These are phyloP conservation scores for Brachypterus glaber DNA, from an alignment of 2,888 invertebrate genomes.

Conservation along the genomic window DNA sequence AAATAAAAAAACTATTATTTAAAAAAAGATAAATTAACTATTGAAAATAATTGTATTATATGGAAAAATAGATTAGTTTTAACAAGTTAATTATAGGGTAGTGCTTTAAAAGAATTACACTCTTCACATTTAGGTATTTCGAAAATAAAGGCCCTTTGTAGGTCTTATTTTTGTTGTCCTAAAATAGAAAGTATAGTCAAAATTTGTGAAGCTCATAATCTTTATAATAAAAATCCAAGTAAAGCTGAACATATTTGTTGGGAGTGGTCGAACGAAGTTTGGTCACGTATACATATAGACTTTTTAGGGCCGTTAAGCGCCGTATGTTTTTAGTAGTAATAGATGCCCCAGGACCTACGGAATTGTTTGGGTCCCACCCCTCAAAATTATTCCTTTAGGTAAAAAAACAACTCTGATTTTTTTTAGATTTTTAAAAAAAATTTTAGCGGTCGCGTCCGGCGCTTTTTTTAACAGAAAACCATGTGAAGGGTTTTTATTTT, in stretches of 20 bases:
- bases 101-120: constrained; percentile 13
- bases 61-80: neutral
- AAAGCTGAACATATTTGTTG: constrained; percentile 15
- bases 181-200: constrained; percentile 11
- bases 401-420: too few relatives aligned
- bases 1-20: too few relatives aligned
- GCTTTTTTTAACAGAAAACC: too few relatives aligned
- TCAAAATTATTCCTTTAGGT: too few relatives aligned
- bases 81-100: neutral
- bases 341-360: too few relatives aligned
- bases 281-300: constrained; percentile 25
- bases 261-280: constrained; percentile 20
- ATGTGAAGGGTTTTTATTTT: too few relatives aligned
- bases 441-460: too few relatives aligned
- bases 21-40: constrained; percentile 1
- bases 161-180: constrained; percentile 20
- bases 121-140: constrained; percentile 12
- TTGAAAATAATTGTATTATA: neutral
- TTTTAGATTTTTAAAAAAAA: too few relatives aligned
- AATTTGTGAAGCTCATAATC: constrained; percentile 12
- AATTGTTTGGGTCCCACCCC: too few relatives aligned
- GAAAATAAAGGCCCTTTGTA: constrained; percentile 14
- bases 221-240: constrained; percentile 9
- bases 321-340: constrained; percentile 20
- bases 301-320: constrained; percentile 19